Conservation (phyloP, 1,140 invertebrate species). For the roundworm (Caenorhabditis elegans) region WBcel235 BX284602.5:3193501-3194000, state of each 20-base stretch:
- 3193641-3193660: conserved; percentile 72
- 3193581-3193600: conserved; percentile 79
- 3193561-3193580: conserved; percentile 72
- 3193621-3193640: conserved; percentile 83
- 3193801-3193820: conserved; percentile 34
- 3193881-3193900: neutral
- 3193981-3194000: conserved; percentile 56
- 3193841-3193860: neutral
- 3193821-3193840: conserved; percentile 16
- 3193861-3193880: conserved; percentile 12
- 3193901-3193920: conserved; percentile 24
- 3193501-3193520: conserved; percentile 10
- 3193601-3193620: conserved; percentile 83
- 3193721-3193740: conserved; percentile 76
- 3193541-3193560: neutral
- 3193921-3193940: conserved; percentile 33
- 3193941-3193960: conserved; percentile 36
- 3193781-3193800: neutral
- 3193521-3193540: conserved; percentile 15
- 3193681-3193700: conserved; percentile 37
- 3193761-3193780: conserved; percentile 65
- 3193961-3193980: conserved; percentile 50
- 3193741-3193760: conserved; percentile 82
- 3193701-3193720: conserved; percentile 43
- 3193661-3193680: too few relatives aligned